Evolutionary conservation across 2,113 vertebrate genomes (phyloP), one percentile per base, ranked within the genome.

Genomic region (Sapayoa aenigma): DNA sequence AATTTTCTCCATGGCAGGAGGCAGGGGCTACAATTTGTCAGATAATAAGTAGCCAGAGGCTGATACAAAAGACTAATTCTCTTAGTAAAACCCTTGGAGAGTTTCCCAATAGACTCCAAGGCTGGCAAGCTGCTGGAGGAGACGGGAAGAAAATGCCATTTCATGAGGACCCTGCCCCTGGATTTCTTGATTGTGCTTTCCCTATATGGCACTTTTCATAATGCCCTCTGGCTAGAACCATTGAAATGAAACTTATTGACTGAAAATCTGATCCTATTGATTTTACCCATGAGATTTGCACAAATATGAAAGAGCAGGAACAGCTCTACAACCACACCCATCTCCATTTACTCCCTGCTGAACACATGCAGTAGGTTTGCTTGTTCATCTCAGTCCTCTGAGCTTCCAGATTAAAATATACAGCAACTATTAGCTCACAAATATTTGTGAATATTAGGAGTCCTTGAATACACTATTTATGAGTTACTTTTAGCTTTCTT

Each of bases 231-330:
- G 94, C 88, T 78, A 83, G 69, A 95, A 78, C 52, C 65, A 84
- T 62, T 93, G 94, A 84, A 96, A 95, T 86, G 72, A 95, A 93
- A 80, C 87, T 28, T 94, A 97, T 85, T 85, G 93, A 96, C 41
- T 81, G 92, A 94, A 96, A 97, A 94, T 68, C 72, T 90, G 93
- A 97, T 94, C 88, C 76, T 52, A 89, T 90, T 84, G 95, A 95
- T 88, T 90, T 93, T 77, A 81, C 90, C 86, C 83, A 59, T 83
- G 76, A 86, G 90, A 92, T 91, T 56, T 93, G 72, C 1, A 19
- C 0, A 1, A 88, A 22, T 89, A 88, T 71, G 90, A 90, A 94
- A 92, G 85, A 90, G 88, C 88, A 81, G 60, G 73, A 90, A 87
- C 88, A 67, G 76, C 59, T 84, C 75, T n/a, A n/a, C 62, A 85